Evolutionary conservation across 2,113 vertebrate genomes (phyloP), one percentile per base, ranked within the genome.

Genomic region (Taurulus bubalis): DNA sequence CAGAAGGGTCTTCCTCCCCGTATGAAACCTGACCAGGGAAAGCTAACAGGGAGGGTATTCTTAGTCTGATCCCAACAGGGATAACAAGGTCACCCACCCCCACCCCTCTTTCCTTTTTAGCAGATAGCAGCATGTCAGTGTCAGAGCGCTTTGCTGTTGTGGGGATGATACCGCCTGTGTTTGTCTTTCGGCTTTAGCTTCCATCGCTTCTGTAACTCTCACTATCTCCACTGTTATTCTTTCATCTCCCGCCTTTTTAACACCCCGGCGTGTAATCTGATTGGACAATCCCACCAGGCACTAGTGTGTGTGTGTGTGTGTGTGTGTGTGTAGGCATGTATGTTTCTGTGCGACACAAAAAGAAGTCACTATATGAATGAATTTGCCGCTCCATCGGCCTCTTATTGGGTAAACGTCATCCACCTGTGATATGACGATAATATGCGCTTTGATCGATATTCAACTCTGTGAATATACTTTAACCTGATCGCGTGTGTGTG

Each of bases 191-290:
- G 85, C 81, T 87, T 89, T 84, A 80, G 56, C 65, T 49, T 81
- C 71, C 71, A 56, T 62, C 53, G 51, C 45, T 77, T 75, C 79
- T 83, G 74, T 73, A 83, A 89, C 70, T 75, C 60, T 71, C 78
- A 49, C 70, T 86, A 65, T 82, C 69, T 86, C 84, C 76, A 80
- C 86, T 93, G 89, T 90, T 92, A 86, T 90, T 91, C 73, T 92
- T 91, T 89, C 83, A 92, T 91, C 86, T 88, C 67, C 65, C 62
- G 42, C 84, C 74, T 89, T 81, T 56, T 87, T 92, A 86, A 89
- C 89, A 83, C 89, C 83, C 80, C 63, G 68, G 49, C 24, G 11
- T 77, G 84, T 89, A 77, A 90, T 92, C 79, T 91, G 85, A 92
- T 89, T 88, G 87, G 65, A 87, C 86, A 79, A 58, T 59, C 85